Percentiles rank a stretch among this genome's conserved stretches.
phyloP scores from a whole-genome alignment of 2,888 invertebrate species.

The Hemaris fuciformis region DNA sequence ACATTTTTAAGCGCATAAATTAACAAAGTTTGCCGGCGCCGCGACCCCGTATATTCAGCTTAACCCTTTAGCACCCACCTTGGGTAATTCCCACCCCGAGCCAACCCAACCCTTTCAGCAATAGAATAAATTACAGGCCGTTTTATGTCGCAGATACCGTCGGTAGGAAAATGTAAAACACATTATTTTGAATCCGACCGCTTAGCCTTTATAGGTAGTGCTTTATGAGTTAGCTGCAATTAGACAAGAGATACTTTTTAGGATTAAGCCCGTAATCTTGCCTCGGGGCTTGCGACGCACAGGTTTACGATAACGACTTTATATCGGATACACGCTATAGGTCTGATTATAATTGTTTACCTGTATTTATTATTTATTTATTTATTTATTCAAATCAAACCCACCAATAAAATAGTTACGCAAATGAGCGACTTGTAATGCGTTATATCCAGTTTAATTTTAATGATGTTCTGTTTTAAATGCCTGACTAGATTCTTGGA shows the following conservation, averaged over 20 bases:
- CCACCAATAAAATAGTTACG: too few relatives aligned
- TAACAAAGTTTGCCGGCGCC: conserved; percentile 78
- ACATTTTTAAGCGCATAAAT: conserved; percentile 82
- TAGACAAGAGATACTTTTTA: conserved; percentile 73
- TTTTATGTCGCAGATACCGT: conserved; percentile 80
- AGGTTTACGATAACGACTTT: conserved; percentile 65
- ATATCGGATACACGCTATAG: conserved; percentile 43
- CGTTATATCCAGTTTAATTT: too few relatives aligned
- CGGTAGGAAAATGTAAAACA: conserved; percentile 78
- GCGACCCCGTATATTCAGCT: conserved; percentile 79
- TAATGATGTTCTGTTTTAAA: too few relatives aligned
- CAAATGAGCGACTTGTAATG: too few relatives aligned
- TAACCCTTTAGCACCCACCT: conserved; percentile 82
- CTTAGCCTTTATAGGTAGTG: conserved; percentile 79
- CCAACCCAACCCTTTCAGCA: conserved; percentile 80
- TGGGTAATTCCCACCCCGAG: conserved; percentile 80
- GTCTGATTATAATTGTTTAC: conserved; percentile 19
- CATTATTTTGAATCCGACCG: conserved; percentile 80
- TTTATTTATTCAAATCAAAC: too few relatives aligned
- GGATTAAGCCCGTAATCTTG: conserved; percentile 62
- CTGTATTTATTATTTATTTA: too few relatives aligned
- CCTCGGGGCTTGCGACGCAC: conserved; percentile 45
- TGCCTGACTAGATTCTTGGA: too few relatives aligned
- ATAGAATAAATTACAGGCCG: conserved; percentile 82
- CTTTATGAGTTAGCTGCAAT: conserved; percentile 74